Evolutionary conservation across 1,140 invertebrate species (phyloP).

Genomic region (Trichonephila clavata): DNA sequence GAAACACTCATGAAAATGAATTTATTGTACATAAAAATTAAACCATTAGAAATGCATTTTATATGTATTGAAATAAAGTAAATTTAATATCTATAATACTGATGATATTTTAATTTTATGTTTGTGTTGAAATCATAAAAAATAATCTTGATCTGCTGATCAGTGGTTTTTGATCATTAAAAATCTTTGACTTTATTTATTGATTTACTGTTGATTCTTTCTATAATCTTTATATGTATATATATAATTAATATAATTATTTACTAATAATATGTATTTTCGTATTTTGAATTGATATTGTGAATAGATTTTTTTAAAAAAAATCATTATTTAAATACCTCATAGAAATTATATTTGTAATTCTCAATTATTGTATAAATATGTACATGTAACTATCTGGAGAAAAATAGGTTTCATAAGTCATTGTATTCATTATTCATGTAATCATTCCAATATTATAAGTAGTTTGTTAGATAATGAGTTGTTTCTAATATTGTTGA

Average conservation of each 20-base stretch:
- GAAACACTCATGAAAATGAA: no score
- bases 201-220: no score
- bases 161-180: no score
- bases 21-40: no score
- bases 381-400: neutral
- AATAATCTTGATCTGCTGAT: neutral
- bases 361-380: conserved; percentile 11
- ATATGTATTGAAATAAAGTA: no score
- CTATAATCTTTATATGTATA: no score
- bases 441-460: conserved; percentile 43
- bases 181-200: no score
- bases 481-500: conserved; percentile 47
- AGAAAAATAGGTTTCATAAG: neutral
- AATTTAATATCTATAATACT: no score
- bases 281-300: neutral
- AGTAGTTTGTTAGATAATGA: conserved; percentile 27
- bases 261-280: neutral
- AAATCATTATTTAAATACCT: no score
- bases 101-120: no score
- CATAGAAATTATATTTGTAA: conserved; percentile 1
- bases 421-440: neutral
- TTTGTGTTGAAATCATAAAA: neutral
- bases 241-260: no score
- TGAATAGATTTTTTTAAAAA: neutral
- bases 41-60: no score